Percentiles rank a stretch among this genome's conserved stretches.
Evolutionary conservation across 2,797 vertebrate species (phyloP).

Genomic region (Notolepis coatsorum): DNA sequence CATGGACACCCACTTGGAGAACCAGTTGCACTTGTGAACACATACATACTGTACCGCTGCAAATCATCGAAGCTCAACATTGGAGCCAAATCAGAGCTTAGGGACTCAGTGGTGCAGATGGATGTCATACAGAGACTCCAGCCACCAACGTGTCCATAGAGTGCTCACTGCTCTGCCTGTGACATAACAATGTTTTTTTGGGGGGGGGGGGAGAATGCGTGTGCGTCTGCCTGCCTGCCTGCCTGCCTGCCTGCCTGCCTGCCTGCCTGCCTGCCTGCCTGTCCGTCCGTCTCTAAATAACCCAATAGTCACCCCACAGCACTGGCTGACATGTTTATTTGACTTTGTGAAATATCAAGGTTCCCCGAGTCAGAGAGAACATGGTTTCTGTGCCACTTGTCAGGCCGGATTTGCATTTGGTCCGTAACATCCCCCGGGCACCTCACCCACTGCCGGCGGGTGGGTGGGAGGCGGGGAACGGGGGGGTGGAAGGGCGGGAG

Average conservation of each 20-base stretch:
- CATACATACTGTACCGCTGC: constrained; percentile 18
- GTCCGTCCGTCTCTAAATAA: constrained; percentile 78
- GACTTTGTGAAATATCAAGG: constrained; percentile 85
- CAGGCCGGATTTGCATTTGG: constrained; percentile 76
- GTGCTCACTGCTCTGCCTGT: too few species aligned
- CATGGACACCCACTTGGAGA: too few species aligned
- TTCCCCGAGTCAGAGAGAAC: constrained; percentile 77
- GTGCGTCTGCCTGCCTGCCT: too few species aligned
- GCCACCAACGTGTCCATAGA: neutral
- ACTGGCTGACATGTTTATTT: constrained; percentile 76
- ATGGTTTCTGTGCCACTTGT: constrained; percentile 80
- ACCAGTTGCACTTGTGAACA: too few species aligned
- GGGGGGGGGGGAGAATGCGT: too few species aligned
- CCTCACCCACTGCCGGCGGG: constrained; percentile 46
- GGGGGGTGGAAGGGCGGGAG: constrained; percentile 38
- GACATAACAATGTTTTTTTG: constrained; percentile 58
- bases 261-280: too few species aligned
- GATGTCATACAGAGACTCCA: constrained; percentile 5
- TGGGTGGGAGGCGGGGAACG: too few species aligned
- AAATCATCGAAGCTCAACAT: constrained; percentile 25
- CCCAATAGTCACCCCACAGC: constrained; percentile 64
- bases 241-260: constrained; percentile 14
- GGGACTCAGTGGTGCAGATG: constrained; percentile 17
- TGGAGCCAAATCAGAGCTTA: neutral
- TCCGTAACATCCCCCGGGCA: constrained; percentile 65